Conservation (phyloP, 2,113 vertebrate genomes). For the Falco punctatus region DNA sequence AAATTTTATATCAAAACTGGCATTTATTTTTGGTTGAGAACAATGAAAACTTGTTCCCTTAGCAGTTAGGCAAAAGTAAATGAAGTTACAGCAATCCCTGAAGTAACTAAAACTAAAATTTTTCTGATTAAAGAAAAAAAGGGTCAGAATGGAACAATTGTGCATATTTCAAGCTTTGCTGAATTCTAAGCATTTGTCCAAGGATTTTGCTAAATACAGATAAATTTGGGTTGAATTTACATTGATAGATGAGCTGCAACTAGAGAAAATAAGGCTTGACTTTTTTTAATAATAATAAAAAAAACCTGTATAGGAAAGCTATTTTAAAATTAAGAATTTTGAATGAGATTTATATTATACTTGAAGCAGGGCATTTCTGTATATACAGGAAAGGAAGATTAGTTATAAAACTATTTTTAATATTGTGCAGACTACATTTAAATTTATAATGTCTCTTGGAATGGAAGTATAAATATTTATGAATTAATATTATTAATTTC, state of each 20-base stretch:
- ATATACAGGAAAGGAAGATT: background rate
- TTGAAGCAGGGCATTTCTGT: background rate
- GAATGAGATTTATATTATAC: background rate
- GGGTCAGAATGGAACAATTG: background rate
- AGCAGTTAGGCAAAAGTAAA: background rate
- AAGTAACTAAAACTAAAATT: background rate
- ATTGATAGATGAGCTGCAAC: background rate
- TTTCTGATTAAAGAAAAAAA: background rate
- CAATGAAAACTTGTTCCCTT: background rate
- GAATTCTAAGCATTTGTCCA: background rate
- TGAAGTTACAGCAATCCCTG: background rate
- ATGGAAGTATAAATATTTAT: conserved; percentile 31
- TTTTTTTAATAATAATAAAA: background rate
- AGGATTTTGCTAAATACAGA: background rate
- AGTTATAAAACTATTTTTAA: background rate
- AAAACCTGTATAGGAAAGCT: background rate
- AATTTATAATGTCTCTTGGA: conserved; percentile 2
- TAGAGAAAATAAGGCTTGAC: background rate
- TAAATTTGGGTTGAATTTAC: background rate
- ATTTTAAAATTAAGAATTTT: background rate
- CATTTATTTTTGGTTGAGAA: background rate
- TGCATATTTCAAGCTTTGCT: background rate
- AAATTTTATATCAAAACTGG: background rate
- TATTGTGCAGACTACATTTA: background rate
- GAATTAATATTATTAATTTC: background rate